A percentile compares a stretch with the other conserved stretches of the same genome.
Evolutionary conservation across 2,113 vertebrate species (phyloP).

Genomic region (Pycnonotus jocosus): DNA sequence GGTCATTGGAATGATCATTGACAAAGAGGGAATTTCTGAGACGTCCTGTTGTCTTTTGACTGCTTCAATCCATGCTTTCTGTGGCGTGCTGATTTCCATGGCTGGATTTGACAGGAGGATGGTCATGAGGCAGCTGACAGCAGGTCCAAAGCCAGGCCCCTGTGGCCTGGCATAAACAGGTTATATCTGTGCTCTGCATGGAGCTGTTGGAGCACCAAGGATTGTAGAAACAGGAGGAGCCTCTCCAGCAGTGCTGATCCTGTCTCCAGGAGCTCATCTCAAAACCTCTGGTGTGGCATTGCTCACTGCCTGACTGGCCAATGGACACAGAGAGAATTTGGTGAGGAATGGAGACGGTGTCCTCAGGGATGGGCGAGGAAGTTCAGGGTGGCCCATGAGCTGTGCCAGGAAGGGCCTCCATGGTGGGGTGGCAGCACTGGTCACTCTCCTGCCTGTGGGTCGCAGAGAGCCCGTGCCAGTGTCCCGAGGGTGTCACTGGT

Average conservation of each 20-base stretch:
- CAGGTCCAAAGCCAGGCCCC: neutral
- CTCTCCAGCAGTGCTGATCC: neutral
- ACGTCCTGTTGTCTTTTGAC: neutral
- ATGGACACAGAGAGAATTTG: neutral
- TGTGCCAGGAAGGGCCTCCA: neutral
- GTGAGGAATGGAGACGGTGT: neutral
- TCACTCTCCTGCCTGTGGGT: accelerated
- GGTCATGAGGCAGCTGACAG: neutral
- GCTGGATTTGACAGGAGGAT: neutral
- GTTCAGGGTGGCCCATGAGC: neutral
- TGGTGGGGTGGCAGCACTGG: neutral
- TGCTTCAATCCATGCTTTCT: neutral
- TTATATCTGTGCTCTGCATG: neutral
- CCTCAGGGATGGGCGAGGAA: neutral
- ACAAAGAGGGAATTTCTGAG: neutral
- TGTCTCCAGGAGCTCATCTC: neutral
- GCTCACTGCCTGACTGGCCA: neutral
- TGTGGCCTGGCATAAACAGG: neutral
- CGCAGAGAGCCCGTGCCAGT: accelerated
- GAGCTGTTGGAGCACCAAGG: neutral
- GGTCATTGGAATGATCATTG: neutral
- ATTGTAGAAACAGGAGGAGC: neutral
- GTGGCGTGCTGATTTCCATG: neutral
- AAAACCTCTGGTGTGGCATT: neutral
- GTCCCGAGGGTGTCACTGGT: accelerated